Base-by-base conservation (phyloP, 2,797 vertebrate species). In the Lagothrix lagotricha region DNA sequence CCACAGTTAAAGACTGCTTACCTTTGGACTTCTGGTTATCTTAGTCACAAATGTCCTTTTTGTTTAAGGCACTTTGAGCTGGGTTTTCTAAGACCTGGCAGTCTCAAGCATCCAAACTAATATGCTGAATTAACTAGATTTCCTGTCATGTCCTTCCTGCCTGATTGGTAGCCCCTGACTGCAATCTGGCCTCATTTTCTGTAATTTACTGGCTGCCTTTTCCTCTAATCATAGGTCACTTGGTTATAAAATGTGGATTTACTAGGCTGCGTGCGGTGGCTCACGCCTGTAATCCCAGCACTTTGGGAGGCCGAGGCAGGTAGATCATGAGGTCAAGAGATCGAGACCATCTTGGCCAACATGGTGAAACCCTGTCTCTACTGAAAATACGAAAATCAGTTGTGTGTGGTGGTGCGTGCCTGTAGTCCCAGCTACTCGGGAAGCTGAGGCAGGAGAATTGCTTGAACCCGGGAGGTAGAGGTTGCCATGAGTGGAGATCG, bases 161-260 rank as follows among this genome's bases (percentile, higher is more conserved):
- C 72, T 81, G 39, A 54, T 88, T 61, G 90, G 72, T 58, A 76
- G 26, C 17, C 20, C 48, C 39, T 72, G 58, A 48, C 20, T 93
- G 30, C 57, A 72, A 17, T 6, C 12, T 94, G 86, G 83, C 30
- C n/a, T 94, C 58, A 30, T 83, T 93, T 73, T 67, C 88, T 39
- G 24, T 10, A 48, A 36, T 17, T 46, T 77, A 28, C 57, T 73
- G 26, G 64, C 13, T 48, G 17, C 26, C 44, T 44, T 57, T 96
- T 58, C 46, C 77, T 88, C 52, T 89, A 44, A 46, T 93, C 72
- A 58, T 72, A 93, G 22, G 88, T 93, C 48, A 82, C 80, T 93
- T 73, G 61, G n/a, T 54, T 79, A 81, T 1, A 86, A 54, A 91
- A 89, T 82, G 52, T 54, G 20, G 52, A 54, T 54, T 54, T 54